Conservation (phyloP, 2,113 vertebrate genomes). For the Diphyllodes magnificus region DNA sequence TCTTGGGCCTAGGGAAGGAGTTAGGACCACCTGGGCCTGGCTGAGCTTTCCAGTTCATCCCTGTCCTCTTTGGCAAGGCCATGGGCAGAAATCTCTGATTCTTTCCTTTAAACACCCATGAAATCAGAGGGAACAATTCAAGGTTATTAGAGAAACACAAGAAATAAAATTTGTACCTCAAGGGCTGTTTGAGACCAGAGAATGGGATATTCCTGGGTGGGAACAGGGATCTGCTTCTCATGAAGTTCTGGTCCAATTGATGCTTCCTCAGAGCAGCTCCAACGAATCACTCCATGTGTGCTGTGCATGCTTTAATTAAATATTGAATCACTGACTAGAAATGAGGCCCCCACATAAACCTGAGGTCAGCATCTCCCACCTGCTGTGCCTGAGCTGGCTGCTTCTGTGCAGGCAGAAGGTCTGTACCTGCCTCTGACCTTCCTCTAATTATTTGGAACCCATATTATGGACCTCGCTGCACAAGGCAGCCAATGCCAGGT, state of each 20-base stretch:
- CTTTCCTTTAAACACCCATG: not conserved
- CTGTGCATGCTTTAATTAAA: constrained; percentile 18
- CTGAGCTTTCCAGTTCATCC: not conserved
- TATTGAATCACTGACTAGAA: not conserved
- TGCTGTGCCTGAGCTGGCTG: not conserved
- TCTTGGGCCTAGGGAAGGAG: not conserved
- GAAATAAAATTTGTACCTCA: not conserved
- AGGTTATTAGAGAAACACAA: not conserved
- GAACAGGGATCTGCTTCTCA: not conserved
- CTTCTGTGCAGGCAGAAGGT: constrained; percentile 2
- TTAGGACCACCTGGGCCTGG: not conserved
- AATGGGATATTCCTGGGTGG: not conserved
- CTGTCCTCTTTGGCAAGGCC: not conserved
- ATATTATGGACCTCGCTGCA: constrained; percentile 21
- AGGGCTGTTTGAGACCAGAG: not conserved
- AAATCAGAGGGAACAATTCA: not conserved
- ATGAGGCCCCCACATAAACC: not conserved
- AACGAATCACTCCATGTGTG: not conserved
- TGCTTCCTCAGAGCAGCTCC: not conserved
- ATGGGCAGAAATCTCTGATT: not conserved
- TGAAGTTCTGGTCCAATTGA: not conserved
- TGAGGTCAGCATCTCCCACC: constrained; percentile 8
- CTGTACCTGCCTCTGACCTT: constrained; percentile 26
- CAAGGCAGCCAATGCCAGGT: constrained; percentile 30
- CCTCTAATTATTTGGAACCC: constrained; percentile 62